These are phyloP conservation scores for Neodon shergylaensis DNA, from an alignment of 2,113 vertebrate genomes.

Conservation along the genomic window DNA sequence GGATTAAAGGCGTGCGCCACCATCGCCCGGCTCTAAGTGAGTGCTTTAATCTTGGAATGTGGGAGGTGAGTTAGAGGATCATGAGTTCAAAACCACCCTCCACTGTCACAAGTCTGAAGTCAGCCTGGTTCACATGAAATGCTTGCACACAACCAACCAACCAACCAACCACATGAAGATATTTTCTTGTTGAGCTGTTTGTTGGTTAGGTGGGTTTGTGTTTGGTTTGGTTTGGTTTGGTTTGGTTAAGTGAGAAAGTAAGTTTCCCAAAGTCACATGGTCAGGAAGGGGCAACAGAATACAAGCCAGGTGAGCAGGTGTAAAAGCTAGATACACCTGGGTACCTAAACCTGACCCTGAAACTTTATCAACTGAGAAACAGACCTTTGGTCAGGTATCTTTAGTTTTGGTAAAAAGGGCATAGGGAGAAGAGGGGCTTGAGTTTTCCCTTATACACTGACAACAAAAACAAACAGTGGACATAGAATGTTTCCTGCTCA, in stretches of 20 bases:
- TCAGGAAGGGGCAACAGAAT: not conserved
- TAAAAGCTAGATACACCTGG: not conserved
- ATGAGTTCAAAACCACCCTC: not conserved
- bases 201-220: not conserved
- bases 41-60: not conserved
- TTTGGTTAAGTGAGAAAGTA: not conserved
- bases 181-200: not conserved
- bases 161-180: not conserved
- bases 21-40: not conserved
- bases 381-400: not conserved
- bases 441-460: not conserved
- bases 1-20: too few relatives aligned
- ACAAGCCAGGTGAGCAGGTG: not conserved
- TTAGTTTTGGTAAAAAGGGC: not conserved
- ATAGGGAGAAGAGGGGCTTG: not conserved
- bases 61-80: not conserved
- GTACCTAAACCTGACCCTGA: not conserved
- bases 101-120: not conserved
- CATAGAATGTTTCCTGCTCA: not conserved
- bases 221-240: not conserved
- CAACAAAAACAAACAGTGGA: not conserved
- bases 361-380: not conserved
- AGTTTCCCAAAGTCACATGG: not conserved
- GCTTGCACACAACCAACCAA: not conserved
- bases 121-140: not conserved